Evolutionary conservation across 30 jellyfish, hydroid and myxozoan genomes (phyloP).

Genomic region (Chrysaora quinquecirrha): DNA sequence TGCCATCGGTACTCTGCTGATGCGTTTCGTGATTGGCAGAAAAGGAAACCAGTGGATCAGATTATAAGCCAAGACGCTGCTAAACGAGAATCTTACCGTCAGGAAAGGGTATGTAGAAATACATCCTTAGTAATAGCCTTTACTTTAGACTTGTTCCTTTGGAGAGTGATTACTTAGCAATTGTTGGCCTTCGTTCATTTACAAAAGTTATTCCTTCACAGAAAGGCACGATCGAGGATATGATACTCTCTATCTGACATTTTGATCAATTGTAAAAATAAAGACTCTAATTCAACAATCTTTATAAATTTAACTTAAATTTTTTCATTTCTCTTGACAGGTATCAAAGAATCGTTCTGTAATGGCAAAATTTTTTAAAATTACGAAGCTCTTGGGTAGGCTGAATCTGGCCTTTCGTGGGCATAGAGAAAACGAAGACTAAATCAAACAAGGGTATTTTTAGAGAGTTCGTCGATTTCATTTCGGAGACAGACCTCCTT

Average conservation of each 20-base stretch:
- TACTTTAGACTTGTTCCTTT: not conserved
- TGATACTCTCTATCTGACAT: too few species aligned
- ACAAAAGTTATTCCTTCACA: too few species aligned
- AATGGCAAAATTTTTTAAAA: not conserved
- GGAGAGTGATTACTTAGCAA: too few species aligned
- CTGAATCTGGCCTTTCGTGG: conserved; percentile 31
- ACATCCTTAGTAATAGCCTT: too few species aligned
- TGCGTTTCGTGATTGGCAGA: not conserved
- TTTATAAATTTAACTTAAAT: too few species aligned
- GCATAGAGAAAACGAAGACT: conserved; percentile 20
- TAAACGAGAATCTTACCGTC: not conserved
- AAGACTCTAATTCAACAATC: too few species aligned
- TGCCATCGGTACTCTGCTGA: conserved; percentile 11
- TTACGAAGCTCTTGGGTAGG: conserved; percentile 4
- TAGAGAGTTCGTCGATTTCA: conserved; percentile 23
- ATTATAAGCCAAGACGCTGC: not conserved
- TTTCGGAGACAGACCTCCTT: conserved; percentile 26
- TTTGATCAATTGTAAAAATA: too few species aligned
- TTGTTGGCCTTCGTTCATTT: too few species aligned
- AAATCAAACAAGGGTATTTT: conserved; percentile 28
- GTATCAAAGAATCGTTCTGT: not conserved
- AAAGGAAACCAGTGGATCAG: conserved; percentile 24
- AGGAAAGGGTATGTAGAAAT: conserved; percentile 11
- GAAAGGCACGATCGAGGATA: not conserved
- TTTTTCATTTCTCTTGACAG: too few species aligned